Percentiles rank a stretch among this genome's conserved stretches.
phyloP scores from a whole-genome alignment of 2,888 invertebrate genomes.

The Gari tellinella region DNA sequence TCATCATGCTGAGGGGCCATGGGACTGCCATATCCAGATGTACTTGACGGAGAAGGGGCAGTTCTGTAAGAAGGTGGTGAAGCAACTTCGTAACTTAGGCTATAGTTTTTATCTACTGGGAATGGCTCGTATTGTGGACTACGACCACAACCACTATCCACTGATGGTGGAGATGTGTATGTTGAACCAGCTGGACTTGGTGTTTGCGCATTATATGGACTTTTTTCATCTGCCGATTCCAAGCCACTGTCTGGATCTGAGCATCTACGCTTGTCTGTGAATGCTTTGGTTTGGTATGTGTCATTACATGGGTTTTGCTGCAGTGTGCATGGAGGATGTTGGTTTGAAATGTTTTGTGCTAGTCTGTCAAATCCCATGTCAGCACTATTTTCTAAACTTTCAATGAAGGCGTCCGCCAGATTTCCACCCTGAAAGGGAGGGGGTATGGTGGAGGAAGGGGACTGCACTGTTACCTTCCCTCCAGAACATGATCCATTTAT shows the following conservation, averaged over 20 bases:
- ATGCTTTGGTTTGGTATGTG: neutral
- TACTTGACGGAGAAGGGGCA: conserved; percentile 35
- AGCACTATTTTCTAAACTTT: neutral
- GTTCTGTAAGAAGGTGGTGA: conserved; percentile 30
- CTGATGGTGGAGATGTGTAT: conserved; percentile 67
- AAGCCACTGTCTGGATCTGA: conserved; percentile 54
- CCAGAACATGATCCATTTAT: conserved; percentile 10
- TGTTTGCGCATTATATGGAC: conserved; percentile 50
- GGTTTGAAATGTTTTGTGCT: neutral
- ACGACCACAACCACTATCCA: conserved; percentile 57
- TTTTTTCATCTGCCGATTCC: conserved; percentile 47
- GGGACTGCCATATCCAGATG: conserved; percentile 40
- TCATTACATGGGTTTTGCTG: conserved; percentile 4
- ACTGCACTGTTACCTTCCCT: conserved; percentile 39
- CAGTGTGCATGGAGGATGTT: neutral
- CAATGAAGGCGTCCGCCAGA: conserved; percentile 23
- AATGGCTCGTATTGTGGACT: conserved; percentile 49
- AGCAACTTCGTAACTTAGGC: conserved; percentile 10
- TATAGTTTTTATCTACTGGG: neutral
- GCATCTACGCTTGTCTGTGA: conserved; percentile 5
- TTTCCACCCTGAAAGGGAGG: conserved; percentile 6
- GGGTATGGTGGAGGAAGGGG: conserved; percentile 12
- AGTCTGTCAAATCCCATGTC: neutral
- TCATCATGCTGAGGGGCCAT: conserved; percentile 24
- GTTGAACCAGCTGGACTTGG: conserved; percentile 56